Percentiles rank a stretch among this genome's conserved stretches.
Evolutionary conservation across 2,113 vertebrate genomes (phyloP).

Genomic region (Struthio camelus): DNA sequence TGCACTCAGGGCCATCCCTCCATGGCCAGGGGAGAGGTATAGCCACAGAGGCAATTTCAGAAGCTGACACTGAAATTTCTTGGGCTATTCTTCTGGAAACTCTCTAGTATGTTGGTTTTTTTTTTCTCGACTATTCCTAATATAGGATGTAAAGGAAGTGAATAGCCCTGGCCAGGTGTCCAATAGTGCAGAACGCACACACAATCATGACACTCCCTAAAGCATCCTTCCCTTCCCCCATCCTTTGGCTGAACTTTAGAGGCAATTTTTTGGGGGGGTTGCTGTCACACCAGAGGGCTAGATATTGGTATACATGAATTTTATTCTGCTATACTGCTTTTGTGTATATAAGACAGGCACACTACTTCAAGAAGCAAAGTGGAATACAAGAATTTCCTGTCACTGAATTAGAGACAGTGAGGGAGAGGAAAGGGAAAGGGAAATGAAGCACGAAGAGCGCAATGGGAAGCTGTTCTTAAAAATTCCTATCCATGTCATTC

Average conservation of each 20-base stretch:
- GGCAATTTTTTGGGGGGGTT: not conserved
- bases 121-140: not conserved
- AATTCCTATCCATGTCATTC: fast-evolving
- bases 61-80: not conserved
- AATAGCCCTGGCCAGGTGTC: fast-evolving
- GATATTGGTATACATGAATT: fast-evolving
- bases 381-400: not conserved
- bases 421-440: not conserved
- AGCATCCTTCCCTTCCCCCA: not conserved
- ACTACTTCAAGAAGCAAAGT: not conserved
- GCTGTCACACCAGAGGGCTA: fast-evolving
- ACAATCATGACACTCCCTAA: no score
- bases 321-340: not conserved
- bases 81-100: not conserved
- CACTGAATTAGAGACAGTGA: not conserved
- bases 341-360: not conserved
- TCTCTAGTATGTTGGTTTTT: not conserved
- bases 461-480: not conserved
- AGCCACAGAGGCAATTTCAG: not conserved
- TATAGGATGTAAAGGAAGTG: not conserved
- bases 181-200: not conserved
- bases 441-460: not conserved
- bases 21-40: not conserved
- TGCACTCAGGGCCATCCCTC: not conserved
- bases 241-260: not conserved